phyloP scores from a whole-genome alignment of 2,888 invertebrate species.

The Myopa tessellatipennis region DNA sequence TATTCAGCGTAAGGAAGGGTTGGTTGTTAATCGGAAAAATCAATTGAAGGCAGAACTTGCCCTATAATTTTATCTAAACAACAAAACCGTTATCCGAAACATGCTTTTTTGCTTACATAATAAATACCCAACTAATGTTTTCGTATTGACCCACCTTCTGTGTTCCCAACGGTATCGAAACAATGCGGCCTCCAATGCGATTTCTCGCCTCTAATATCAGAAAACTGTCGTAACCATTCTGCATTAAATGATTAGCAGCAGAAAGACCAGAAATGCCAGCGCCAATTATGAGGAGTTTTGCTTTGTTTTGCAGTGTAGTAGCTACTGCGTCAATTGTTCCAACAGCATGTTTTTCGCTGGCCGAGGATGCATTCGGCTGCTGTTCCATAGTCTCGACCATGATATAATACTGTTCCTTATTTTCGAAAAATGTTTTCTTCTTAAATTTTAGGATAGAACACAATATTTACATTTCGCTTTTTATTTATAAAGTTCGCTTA shows the following conservation, averaged over 20 bases:
- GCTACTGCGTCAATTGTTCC: slow-evolving; percentile 43
- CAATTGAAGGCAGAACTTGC: slow-evolving; percentile 7
- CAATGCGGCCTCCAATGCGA: slow-evolving; percentile 84
- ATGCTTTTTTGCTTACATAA: slow-evolving; percentile 50
- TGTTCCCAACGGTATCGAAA: slow-evolving; percentile 77
- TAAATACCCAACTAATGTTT: not conserved
- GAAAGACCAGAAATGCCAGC: slow-evolving; percentile 85
- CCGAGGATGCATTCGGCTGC: slow-evolving; percentile 57
- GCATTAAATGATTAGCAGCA: slow-evolving; percentile 83
- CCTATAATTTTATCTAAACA: not conserved
- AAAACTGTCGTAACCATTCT: slow-evolving; percentile 84
- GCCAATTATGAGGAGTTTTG: slow-evolving; percentile 84
- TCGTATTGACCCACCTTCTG: slow-evolving; percentile 65
- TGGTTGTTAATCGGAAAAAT: not conserved
- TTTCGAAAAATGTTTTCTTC: not conserved
- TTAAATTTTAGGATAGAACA: not conserved
- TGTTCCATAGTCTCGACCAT: slow-evolving; percentile 58
- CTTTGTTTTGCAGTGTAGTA: slow-evolving; percentile 62
- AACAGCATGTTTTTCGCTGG: slow-evolving; percentile 55
- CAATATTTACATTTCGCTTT: not conserved
- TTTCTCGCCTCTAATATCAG: slow-evolving; percentile 83
- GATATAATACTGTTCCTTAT: slow-evolving; percentile 32
- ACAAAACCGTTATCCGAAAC: too few relatives aligned
- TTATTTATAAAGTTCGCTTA: too few relatives aligned
- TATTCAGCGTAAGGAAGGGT: too few relatives aligned